Base-by-base conservation (phyloP, 2,888 invertebrate genomes). In the Biston betularia region DNA sequence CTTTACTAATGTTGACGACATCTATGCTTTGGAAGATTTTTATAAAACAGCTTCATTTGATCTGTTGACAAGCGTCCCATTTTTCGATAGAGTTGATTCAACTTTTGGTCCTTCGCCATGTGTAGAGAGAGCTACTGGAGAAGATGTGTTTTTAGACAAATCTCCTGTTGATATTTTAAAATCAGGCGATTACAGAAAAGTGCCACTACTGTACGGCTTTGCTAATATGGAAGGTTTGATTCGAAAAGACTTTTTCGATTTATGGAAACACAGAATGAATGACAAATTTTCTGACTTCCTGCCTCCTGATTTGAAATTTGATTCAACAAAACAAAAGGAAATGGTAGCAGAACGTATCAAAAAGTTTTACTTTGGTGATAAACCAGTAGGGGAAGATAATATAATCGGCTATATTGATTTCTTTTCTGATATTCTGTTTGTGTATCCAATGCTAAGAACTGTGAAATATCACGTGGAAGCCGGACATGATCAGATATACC, bases 211-310 rank as follows among this genome's bases (percentile, higher is more conserved):
- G 1, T 59, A 59, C 15, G 65, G 65, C 9, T 76, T 83, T 61
- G 53, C 78, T 11, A 71, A 79, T 14, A 81, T 79, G 79, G 84
- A 84, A 71, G 84, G 83, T 6, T 61, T 79, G 44, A 44, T 77
- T 5, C 68, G 76, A 5, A 35, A 75, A 6, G 50, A 56, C 0
- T 12, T 60, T 6, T 80, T 81, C 65, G 72, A 77, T 14, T 6
- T 38, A 78, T 78, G 24, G 10, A 33, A 24, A 9, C 11, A 11
- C 1, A 24, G 1, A 24, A 48, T 48, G 48, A 48, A 48, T 11
- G 75, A 75, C 67, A 48, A 79, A 0, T 87, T 89, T 74, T 76
- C 83, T 0, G 81, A 86, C n/a, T 89, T 86, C 62, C 42, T 89
- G 33, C 86, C 89, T 4, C 72, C 67, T 11, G 52, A 88, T 60